Base-by-base conservation (phyloP, 1,140 invertebrate species). In the Penaeus chinensis region DNA sequence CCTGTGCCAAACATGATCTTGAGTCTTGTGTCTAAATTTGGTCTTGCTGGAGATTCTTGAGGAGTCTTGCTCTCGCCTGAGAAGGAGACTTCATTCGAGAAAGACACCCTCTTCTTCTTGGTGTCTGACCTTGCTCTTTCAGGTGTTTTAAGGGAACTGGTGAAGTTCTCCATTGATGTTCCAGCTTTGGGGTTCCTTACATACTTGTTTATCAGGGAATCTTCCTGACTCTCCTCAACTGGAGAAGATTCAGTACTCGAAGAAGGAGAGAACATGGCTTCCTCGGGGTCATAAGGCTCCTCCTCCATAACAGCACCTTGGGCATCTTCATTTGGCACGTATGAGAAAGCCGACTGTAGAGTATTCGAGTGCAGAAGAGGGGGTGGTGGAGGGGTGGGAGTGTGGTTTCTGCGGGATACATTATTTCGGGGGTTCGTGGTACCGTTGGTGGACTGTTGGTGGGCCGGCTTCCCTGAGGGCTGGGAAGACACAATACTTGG, bases 241-340 rank as follows among this genome's bases (percentile, higher is more conserved):
- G 66, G 11, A 0, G 85, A 71, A 7, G 79, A 74, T 42, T 71
- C 85, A 82, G 19, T 22, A 62, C 79, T 82, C 19, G 61, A 63
- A 22, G 65, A 37, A 22, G 85, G 85, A 11, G 85, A 87, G 60
- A 87, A 87, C 65, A 71, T 87, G 13, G 85, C 77, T 24, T 87
- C 85, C 37, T 87, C 85, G 0, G 85, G 85, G 42, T 87, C 85
- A 65, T 87, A 87, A n/a, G 85, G 63, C 42, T 87, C 85, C 16
- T 87, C 85, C 22, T 24, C 47, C 19, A 69, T n/a, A 16, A 32
- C 10, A 18, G 32, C 19, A 22, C 37, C 54, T 54, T 54, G 54
- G n/a, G 66, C 32, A 71, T 24, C 32, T 32, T 24, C n/a, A 32
- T 71, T 71, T 24, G 54, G 54, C 54, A 54, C 54, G 11, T 54